phyloP scores from a whole-genome alignment of 2,888 invertebrate genomes.

The Lamproptera curius region DNA sequence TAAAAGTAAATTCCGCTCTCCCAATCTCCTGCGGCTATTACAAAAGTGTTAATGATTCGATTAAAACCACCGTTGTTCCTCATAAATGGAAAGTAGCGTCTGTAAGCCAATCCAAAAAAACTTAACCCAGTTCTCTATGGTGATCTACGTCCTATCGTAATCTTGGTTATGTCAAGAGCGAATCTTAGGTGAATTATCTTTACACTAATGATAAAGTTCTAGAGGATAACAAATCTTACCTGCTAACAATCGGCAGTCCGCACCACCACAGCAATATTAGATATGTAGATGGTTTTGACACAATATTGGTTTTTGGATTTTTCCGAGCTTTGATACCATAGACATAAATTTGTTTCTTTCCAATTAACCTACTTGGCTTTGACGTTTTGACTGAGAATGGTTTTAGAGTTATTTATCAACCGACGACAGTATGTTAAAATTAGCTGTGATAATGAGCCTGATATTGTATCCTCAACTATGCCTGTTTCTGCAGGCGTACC shows the following conservation, averaged over 20 bases:
- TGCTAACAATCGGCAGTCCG: neutral
- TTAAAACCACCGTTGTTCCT: too few species aligned
- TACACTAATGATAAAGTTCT: neutral
- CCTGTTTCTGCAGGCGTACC: too few species aligned
- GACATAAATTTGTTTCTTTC: neutral
- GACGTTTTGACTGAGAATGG: too few species aligned
- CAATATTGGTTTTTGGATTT: neutral
- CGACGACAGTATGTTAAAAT: too few species aligned
- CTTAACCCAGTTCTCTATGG: neutral
- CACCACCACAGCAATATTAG: neutral
- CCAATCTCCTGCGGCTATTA: too few species aligned
- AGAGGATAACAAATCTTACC: neutral
- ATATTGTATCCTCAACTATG: too few species aligned
- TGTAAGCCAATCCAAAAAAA: neutral
- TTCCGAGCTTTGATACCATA: neutral
- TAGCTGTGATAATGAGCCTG: too few species aligned
- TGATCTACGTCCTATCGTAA: neutral
- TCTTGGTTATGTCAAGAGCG: neutral
- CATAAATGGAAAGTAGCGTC: neutral
- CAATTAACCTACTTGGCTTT: too few species aligned
- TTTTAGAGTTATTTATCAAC: too few species aligned
- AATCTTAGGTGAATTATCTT: neutral
- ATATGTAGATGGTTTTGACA: neutral
- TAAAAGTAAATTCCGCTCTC: too few species aligned
- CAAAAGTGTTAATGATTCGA: too few species aligned